Base-by-base conservation (phyloP, 2,113 vertebrate genomes). In the Phyllostomus discolor region DNA sequence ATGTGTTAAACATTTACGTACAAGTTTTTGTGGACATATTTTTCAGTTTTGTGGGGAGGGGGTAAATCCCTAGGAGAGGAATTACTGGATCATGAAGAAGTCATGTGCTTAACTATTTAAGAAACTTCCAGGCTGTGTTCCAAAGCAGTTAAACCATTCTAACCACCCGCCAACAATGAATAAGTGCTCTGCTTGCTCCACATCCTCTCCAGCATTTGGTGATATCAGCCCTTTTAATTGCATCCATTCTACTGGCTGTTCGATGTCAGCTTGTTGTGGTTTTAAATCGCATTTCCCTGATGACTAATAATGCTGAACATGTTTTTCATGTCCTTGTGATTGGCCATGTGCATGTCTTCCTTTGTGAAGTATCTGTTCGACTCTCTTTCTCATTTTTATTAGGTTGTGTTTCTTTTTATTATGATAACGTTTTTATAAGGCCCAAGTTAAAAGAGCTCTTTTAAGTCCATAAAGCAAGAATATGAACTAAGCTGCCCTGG, bases 381-480 rank as follows among this genome's bases (percentile, higher is more conserved):
- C 83, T 89, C 10, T 82, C 79, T 59, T 73, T 67, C 20, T 66
- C 24, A 78, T 83, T 90, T 94, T 94, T 88, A 88, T 70, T 81
- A 88, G 57, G 43, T 46, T 87, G n/a, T 17, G 92, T 95, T 80
- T 75, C 7, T 83, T 96, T 78, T 90, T 90, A 90, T 86, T 94
- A 35, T n/a, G 33, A 84, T 85, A 52, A 62, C 88, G 5, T 35
- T 22, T 93, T 78, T 41, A 26, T 82, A 92, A 90, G 69, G 73
- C 66, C 4, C 11, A 82, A 90, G 43, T 87, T 94, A 57, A 80
- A 96, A 82, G 46, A 92, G 90, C 8, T 59, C n/a, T 79, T 90
- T 93, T 28, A 95, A 84, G 57, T 52, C 12, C 86, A 94, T 41
- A 93, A 96, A 92, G 33, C 9, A 96, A 83, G 83, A 92, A 59